Base-by-base conservation (phyloP, 2,113 vertebrate species). In the Sprattus sprattus region DNA sequence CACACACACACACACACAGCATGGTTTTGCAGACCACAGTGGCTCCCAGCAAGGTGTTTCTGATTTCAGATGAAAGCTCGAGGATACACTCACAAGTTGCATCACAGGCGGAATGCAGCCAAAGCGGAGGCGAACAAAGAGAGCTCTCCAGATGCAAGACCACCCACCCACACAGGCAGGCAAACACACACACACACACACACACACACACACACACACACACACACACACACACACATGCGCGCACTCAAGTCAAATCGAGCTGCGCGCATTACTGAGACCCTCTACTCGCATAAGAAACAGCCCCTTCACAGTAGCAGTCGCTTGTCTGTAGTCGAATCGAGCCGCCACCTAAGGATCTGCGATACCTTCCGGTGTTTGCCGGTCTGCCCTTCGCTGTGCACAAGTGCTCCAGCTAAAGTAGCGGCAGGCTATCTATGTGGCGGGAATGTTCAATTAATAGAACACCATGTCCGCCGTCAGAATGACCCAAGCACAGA, bases 81-180 rank as follows among this genome's bases (percentile, higher is more conserved):
- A 5, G 71, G 39, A 8, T 18, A 25, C 25, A 71, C 39, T 82
- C 50, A 71, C 49, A 85, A 75, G 81, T 28, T 71, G 54, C 47
- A 78, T 83, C 84, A 85, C 49, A 86, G 84, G 39, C 82, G 45
- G 82, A 84, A 45, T 64, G 54, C 8, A 85, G 86, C 50, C 83
- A 81, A 81, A 67, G 80, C 50, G 64, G 64, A 45, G 49, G 45
- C 25, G 81, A 84, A 60, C 28, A 60, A 54, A 83, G 44, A 85
- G n/a, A 78, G 52, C 47, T 82, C 75, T 64, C 81, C 67, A 89
- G 28, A 85, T 18, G 20, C 45, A 28, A 87, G 84, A 80, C 71
- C 81, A 83, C 82, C 84, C 81, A 85, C 86, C 64, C 32, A 32
- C 71, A 32, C 13, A 15, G 44, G 71, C 13, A 60, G 54, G 54